Conservation (phyloP, 2,113 vertebrate genomes). For the Mormyrus lacerda region DNA sequence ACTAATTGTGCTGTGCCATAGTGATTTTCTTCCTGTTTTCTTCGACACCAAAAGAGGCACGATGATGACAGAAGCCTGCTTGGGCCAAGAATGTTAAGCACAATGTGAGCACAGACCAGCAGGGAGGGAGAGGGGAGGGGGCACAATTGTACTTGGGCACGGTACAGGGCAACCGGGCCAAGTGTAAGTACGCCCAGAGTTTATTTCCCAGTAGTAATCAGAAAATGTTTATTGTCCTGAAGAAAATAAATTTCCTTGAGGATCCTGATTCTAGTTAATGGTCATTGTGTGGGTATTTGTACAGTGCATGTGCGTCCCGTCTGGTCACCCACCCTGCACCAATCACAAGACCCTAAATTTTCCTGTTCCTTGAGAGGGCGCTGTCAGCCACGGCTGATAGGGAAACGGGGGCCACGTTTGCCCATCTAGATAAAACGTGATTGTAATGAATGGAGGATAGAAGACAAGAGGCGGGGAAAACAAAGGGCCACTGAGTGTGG, state of each 20-base stretch:
- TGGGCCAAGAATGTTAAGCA: background rate
- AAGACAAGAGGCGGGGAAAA: background rate
- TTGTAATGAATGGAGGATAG: background rate
- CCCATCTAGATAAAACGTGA: constrained; percentile 11
- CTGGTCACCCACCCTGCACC: background rate
- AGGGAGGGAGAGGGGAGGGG: background rate
- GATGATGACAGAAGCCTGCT: background rate
- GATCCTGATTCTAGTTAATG: background rate
- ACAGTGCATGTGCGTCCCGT: background rate
- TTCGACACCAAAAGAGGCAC: background rate
- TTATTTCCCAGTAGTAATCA: background rate
- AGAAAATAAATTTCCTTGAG: background rate
- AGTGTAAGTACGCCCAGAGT: background rate
- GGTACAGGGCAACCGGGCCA: background rate
- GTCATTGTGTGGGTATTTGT: background rate
- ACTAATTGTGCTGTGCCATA: background rate
- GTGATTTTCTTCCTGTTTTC: background rate
- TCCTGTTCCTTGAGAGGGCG: background rate
- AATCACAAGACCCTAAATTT: background rate
- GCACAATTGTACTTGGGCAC: background rate
- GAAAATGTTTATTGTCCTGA: background rate
- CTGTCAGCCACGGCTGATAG: background rate
- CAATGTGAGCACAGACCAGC: background rate
- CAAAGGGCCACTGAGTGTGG: background rate
- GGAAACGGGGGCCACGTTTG: background rate